Evolutionary conservation across 2,888 invertebrate species (phyloP), one percentile per base, ranked within the genome.

Genomic region (Zaprionus lineosus): DNA sequence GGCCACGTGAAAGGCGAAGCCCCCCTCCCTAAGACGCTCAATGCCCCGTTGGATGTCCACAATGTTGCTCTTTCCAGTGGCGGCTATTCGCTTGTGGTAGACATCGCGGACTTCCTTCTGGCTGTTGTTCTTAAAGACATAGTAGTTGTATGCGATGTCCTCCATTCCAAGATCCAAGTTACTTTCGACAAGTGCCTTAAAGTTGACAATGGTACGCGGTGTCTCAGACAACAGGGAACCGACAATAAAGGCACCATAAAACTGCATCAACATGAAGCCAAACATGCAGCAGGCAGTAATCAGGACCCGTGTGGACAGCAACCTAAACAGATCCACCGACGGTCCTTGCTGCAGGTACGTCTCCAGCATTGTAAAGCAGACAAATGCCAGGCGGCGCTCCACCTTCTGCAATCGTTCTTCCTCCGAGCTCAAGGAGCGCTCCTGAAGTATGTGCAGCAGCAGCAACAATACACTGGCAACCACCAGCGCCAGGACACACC

Each of bases 241-340:
- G 39, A 89, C 89, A 63, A 89, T 89, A 53, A 84, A 89, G 47
- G 89, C 89, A 3, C 84, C 84, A 60, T 89, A 89, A 62, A 89
- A 89, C 62, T 89, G 89, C 82, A 87, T 77, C 52, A 89, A 57
- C 60, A 88, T 70, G 50, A 89, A 82, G 53, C 88, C 79, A 57
- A 88, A 89, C 3, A 86, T 28, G 52, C 87, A 83, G 43, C 76
- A 71, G 31, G 79, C 69, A 51, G 74, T 69, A 52, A 89, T 76
- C 33, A 88, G 69, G 11, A 83, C 39, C 4, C 89, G 84, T 37
- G 88, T 88, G 29, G 89, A 89, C 2, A 71, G 61, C 12, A 78
- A 58, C 5, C 52, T 71, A 29, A 89, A 89, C 12, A 82, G 44
- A 28, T 74, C 69, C 14, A 70, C 65, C 24, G 75, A 59, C 0